Base-by-base conservation (phyloP, 2,888 invertebrate species). In the Pantelozetes paolii region DNA sequence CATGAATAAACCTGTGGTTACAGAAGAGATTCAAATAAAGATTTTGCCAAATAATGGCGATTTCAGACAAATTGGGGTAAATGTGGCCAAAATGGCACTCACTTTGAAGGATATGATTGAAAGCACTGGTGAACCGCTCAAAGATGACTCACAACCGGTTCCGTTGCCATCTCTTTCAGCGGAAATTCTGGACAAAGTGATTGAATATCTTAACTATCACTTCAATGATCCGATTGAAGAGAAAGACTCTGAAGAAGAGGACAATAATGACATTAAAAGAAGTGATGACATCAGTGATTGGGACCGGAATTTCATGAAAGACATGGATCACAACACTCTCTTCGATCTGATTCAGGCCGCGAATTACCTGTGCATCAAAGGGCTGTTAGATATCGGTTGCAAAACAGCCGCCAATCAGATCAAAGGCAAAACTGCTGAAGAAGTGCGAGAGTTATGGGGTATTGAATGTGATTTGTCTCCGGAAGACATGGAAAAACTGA, bases 251-350 rank as follows among this genome's bases (percentile, higher is more conserved):
- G 71, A 57, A 2, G 94, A 93, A 82, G 93, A 94, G 82, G 94
- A 95, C 81, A 20, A 57, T 15, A 94, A 93, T 82, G 93, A 94
- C 82, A 94, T 95, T 81, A 71, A 71, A 20, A 54, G 48, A 57
- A 71, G 42, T 48, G 54, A 57, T 40, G 54, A 57, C 15, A 86
- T 85, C 76, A 82, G 82, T 74, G 82, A 83, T 15, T 85, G 85
- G 85, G 85, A 85, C 80, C 82, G 82, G 50, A 85, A 85, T 77
- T 85, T 85, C 79, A 81, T 85, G 42, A 85, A 85, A 79, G 96
- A 62, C 13, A 84, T 85, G 28, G 83, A 83, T 75, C 82, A 83
- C 75, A 81, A 82, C 45, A 85, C 85, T 30, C 80, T 85, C 5
- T 85, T 85, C 81, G 85, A 85, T 78, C 80, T 85, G 3, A 85